These are phyloP conservation scores for Apamea monoglypha DNA, from an alignment of 2,888 invertebrate genomes.

Conservation along the genomic window DNA sequence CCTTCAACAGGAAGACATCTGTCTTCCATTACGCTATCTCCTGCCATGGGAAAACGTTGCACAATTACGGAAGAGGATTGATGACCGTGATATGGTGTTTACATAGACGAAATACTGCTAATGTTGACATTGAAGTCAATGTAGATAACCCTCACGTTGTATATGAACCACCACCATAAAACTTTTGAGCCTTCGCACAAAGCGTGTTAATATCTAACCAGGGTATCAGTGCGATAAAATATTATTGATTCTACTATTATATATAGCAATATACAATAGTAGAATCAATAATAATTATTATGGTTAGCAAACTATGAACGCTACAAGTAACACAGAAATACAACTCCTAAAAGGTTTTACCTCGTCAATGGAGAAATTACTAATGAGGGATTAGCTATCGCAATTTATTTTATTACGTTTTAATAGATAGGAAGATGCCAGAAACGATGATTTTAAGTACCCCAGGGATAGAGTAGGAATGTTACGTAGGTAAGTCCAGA, in stretches of 20 bases:
- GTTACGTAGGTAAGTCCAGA: not conserved
- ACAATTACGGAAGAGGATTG: slow-evolving; percentile 23
- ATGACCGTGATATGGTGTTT: slow-evolving; percentile 33
- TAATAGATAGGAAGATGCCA: not conserved
- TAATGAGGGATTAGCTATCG: not conserved
- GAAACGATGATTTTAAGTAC: not conserved
- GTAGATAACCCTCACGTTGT: not conserved
- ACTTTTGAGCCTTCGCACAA: not conserved
- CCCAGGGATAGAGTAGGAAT: not conserved
- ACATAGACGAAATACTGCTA: not conserved
- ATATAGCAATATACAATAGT: too few species aligned
- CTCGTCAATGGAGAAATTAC: not conserved
- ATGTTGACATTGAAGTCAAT: slow-evolving; percentile 12
- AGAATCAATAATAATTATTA: not conserved
- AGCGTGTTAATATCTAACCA: not conserved
- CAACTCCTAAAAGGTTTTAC: not conserved
- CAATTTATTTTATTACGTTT: not conserved
- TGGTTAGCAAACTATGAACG: not conserved
- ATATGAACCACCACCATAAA: too few species aligned
- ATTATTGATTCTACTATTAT: not conserved
- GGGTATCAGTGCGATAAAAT: not conserved
- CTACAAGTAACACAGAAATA: not conserved
- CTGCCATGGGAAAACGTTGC: slow-evolving; percentile 27
- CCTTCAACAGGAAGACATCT: slow-evolving; percentile 50
- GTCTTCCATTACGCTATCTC: slow-evolving; percentile 46